Evolutionary conservation across 2,113 vertebrate species (phyloP).

Genomic region (Equus przewalskii): DNA sequence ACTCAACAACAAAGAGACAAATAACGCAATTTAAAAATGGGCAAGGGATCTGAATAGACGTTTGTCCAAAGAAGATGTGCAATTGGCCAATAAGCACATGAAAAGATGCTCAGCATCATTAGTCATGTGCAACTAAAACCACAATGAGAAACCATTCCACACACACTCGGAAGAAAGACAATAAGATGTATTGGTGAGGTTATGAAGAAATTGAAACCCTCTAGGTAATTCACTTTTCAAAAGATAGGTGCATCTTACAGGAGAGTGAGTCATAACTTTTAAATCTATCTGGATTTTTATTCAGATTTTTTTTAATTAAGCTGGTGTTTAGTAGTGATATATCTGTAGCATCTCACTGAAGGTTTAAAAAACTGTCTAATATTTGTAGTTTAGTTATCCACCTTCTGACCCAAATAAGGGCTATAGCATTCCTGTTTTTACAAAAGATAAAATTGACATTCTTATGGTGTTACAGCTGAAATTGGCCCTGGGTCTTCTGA

Average conservation of each 20-base stretch:
- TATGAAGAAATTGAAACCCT: not conserved
- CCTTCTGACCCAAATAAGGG: not conserved
- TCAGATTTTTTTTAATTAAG: not conserved
- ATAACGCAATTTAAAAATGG: not conserved
- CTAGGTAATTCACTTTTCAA: not conserved
- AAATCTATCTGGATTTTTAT: not conserved
- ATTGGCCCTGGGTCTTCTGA: not conserved
- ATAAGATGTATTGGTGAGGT: not conserved
- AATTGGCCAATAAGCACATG: not conserved
- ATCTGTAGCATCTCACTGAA: not conserved
- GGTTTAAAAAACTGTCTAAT: not conserved
- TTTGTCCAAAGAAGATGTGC: not conserved
- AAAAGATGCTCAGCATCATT: not conserved
- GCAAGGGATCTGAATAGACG: not conserved
- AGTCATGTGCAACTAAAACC: slow-evolving; percentile 5
- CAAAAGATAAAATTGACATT: not conserved
- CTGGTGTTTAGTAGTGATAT: not conserved
- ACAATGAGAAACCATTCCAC: not conserved
- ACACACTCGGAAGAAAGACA: not conserved
- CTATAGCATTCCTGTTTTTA: not conserved
- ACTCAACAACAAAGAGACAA: not conserved
- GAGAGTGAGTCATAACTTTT: not conserved
- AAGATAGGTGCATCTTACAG: not conserved
- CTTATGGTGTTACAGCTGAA: not conserved
- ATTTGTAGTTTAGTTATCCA: not conserved